phyloP scores from a whole-genome alignment of 1,140 invertebrate species.

The Hesperophylax magnus region DNA sequence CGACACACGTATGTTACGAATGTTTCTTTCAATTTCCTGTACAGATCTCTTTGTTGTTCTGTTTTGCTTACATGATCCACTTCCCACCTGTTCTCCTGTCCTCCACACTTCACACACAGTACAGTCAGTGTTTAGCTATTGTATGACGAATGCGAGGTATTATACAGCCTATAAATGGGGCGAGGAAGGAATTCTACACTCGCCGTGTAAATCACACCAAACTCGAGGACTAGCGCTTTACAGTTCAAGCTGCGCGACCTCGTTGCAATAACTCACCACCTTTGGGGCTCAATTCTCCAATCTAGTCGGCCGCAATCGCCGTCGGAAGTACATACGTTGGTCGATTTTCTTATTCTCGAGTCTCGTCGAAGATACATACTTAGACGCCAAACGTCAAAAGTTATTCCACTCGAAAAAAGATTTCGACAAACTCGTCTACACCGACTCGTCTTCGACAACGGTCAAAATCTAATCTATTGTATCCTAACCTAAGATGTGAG shows the following conservation, averaged over 20 bases:
- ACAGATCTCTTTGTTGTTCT: background rate
- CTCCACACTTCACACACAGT: too few relatives aligned
- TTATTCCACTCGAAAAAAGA: too few relatives aligned
- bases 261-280: background rate
- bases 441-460: too few relatives aligned
- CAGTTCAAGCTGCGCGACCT: slow-evolving; percentile 15
- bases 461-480: too few relatives aligned
- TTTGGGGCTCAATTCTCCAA: too few relatives aligned
- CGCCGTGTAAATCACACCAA: background rate
- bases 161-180: background rate
- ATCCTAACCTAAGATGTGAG: too few relatives aligned
- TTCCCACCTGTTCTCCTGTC: slow-evolving; percentile 1
- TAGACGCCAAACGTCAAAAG: too few relatives aligned
- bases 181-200: slow-evolving; percentile 15
- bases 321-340: too few relatives aligned
- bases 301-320: too few relatives aligned
- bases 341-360: too few relatives aligned
- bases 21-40: background rate
- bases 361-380: too few relatives aligned
- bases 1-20: background rate
- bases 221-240: background rate
- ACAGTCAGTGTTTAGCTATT: background rate
- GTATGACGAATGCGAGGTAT: slow-evolving; percentile 23
- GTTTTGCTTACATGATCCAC: background rate
- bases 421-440: too few relatives aligned